phyloP scores from a whole-genome alignment of 2,113 vertebrate genomes.

The Trogon surrucura region DNA sequence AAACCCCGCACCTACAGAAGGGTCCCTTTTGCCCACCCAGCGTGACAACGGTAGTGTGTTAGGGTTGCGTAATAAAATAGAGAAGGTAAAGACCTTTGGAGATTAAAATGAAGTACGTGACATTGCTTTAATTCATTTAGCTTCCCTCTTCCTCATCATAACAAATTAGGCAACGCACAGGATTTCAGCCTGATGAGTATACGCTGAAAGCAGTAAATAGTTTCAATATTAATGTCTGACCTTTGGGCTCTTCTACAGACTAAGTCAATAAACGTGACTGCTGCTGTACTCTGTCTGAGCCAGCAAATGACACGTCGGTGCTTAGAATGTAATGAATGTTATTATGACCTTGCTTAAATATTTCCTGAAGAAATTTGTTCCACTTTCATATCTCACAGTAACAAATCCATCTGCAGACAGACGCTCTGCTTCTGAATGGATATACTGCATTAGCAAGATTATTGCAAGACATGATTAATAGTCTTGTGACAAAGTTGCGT shows the following conservation, averaged over 20 bases:
- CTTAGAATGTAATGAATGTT: background rate
- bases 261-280: background rate
- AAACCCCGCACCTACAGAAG: fast-evolving
- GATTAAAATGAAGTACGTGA: background rate
- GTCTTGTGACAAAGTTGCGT: constrained; percentile 72
- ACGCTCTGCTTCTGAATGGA: background rate
- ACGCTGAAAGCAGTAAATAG: background rate
- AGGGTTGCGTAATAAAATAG: background rate
- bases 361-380: constrained; percentile 30
- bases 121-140: background rate
- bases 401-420: constrained; percentile 35
- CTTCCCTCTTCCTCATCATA: background rate
- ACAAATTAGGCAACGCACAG: background rate
- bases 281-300: background rate
- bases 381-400: background rate
- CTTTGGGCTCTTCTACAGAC: background rate
- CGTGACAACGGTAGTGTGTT: background rate
- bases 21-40: background rate
- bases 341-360: constrained; percentile 33
- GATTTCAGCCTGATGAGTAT: background rate
- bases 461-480: constrained; percentile 60
- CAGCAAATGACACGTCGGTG: background rate
- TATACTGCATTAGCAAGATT: constrained; percentile 5
- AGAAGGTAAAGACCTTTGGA: background rate
- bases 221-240: background rate